Percentiles rank a stretch among this genome's conserved stretches.
These are phyloP conservation scores for Rousettus madagascariensis DNA, from an alignment of 2,797 vertebrate species.

Conservation along the genomic window DNA sequence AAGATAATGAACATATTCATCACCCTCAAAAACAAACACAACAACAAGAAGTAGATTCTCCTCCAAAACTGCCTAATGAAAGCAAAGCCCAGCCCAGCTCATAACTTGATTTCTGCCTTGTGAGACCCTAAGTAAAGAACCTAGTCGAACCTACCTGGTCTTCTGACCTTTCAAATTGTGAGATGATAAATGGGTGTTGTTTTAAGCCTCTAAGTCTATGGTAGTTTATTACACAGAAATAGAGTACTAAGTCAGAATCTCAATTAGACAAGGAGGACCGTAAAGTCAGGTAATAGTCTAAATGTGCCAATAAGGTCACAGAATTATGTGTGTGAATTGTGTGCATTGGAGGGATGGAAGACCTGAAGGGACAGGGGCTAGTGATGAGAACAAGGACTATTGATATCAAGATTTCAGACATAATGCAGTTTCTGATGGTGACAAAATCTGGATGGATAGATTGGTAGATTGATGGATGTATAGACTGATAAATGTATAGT, in stretches of 20 bases:
- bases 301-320: not conserved
- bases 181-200: not conserved
- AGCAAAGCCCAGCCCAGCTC: not conserved
- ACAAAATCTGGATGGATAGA: not conserved
- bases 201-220: not conserved
- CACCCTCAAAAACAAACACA: too few species aligned
- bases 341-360: not conserved
- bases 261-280: not conserved
- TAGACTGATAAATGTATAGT: too few species aligned
- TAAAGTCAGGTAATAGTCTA: not conserved
- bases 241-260: not conserved
- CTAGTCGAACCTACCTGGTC: not conserved
- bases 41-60: too few species aligned
- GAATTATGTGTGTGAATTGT: not conserved
- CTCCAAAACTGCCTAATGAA: not conserved
- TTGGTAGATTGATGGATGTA: too few species aligned
- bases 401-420: not conserved
- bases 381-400: not conserved
- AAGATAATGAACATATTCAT: too few species aligned
- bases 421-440: not conserved
- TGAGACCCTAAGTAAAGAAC: not conserved
- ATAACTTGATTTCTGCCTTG: not conserved
- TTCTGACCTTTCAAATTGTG: not conserved
- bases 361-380: not conserved
- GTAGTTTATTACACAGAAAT: not conserved